phyloP scores from a whole-genome alignment of 2,797 vertebrate species.

The Lacerta viridis region DNA sequence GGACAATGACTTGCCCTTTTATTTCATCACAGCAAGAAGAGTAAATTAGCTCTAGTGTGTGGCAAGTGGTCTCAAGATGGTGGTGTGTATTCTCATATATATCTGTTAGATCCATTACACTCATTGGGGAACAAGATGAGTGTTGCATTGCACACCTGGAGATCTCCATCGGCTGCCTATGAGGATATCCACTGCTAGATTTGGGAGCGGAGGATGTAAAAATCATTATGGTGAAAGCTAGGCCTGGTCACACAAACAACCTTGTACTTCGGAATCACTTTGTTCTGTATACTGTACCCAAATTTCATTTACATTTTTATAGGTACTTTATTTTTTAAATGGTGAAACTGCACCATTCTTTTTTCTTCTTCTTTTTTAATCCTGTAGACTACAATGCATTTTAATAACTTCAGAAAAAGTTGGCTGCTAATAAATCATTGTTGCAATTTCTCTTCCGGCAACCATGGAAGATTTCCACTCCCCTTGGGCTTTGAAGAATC shows the following conservation, averaged over 20 bases:
- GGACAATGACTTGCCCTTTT: not conserved
- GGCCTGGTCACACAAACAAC: constrained; percentile 21
- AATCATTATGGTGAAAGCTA: not conserved
- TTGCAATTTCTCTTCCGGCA: constrained; percentile 38
- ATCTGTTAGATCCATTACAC: not conserved
- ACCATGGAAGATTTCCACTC: not conserved
- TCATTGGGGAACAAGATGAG: not conserved
- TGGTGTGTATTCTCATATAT: not conserved
- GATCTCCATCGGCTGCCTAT: not conserved
- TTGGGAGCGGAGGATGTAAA: not conserved
- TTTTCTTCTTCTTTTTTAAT: not conserved
- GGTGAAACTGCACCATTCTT: not conserved
- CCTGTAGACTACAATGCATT: constrained; percentile 25
- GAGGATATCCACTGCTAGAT: not conserved
- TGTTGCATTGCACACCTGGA: not conserved
- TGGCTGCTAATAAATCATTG: not conserved
- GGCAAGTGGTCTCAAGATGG: not conserved
- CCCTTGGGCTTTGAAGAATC: constrained; percentile 18
- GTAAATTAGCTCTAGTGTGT: not conserved
- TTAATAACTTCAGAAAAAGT: not conserved
- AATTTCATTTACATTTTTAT: constrained; percentile 27
- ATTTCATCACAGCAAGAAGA: not conserved
- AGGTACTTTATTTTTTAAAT: constrained; percentile 53
- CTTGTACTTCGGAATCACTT: constrained; percentile 38
- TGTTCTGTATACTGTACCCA: not conserved